Conservation (phyloP, 2,888 invertebrate species). For the Willowsia nigromaculata region DNA sequence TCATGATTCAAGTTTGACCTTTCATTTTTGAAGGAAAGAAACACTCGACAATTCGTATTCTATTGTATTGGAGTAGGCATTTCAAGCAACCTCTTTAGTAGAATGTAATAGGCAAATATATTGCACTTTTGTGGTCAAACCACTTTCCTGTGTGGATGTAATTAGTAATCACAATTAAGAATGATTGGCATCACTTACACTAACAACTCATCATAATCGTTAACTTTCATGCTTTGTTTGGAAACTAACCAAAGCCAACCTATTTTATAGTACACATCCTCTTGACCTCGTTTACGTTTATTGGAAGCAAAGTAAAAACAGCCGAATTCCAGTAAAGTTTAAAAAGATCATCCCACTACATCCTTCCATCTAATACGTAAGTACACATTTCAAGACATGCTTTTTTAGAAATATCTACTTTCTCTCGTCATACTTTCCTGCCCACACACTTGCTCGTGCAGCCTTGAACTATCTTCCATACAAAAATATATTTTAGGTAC, state of each 20-base stretch:
- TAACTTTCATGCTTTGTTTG: neutral
- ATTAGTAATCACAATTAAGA: no score
- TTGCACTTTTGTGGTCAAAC: no score
- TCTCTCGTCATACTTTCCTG: neutral
- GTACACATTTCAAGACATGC: neutral
- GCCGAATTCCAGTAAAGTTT: neutral
- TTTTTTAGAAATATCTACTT: neutral
- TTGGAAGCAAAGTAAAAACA: neutral
- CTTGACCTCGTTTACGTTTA: neutral
- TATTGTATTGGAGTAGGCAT: no score
- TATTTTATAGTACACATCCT: neutral
- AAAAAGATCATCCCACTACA: neutral
- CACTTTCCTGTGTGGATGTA: no score
- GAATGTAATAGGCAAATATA: conserved; percentile 1
- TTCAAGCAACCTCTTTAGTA: no score
- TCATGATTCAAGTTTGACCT: neutral
- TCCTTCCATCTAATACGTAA: neutral
- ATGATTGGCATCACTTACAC: no score
- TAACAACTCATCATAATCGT: no score
- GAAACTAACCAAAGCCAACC: conserved; percentile 9
- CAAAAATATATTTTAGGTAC: no score
- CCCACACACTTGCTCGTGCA: conserved; percentile 50
- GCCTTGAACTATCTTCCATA: conserved; percentile 35
- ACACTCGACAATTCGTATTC: no score
- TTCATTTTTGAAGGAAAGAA: no score